phyloP scores from a whole-genome alignment of 2,797 vertebrate species.

The Potorous gilbertii region DNA sequence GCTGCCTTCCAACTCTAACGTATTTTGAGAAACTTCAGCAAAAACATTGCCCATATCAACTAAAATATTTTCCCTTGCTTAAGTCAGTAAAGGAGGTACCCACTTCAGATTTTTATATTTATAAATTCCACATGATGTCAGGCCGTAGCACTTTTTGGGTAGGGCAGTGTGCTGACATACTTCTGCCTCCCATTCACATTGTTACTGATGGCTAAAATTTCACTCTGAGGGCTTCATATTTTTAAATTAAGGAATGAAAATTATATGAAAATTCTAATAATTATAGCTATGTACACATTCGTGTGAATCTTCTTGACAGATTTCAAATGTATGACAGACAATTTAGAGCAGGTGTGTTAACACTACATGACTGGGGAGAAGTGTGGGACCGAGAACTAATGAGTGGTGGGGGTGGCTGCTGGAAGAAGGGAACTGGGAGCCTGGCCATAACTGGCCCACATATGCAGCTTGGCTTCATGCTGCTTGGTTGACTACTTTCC shows the following conservation, averaged over 20 bases:
- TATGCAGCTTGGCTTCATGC: neutral
- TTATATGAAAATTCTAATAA: neutral
- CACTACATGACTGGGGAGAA: neutral
- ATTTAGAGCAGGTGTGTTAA: neutral
- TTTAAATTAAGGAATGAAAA: neutral
- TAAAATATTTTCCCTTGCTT: conserved; percentile 4
- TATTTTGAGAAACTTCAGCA: conserved; percentile 45
- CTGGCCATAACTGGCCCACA: neutral
- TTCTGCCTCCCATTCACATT: neutral
- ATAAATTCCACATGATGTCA: neutral
- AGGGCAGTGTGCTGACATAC: neutral
- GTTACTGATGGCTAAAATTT: neutral
- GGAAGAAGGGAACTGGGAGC: neutral
- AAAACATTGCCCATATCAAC: conserved; percentile 36
- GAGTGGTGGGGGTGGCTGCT: neutral
- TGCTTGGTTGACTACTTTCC: neutral
- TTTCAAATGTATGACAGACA: neutral
- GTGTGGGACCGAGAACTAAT: neutral
- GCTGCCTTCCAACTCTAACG: neutral
- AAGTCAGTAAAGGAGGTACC: neutral
- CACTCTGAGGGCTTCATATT: neutral
- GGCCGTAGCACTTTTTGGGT: neutral
- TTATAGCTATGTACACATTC: neutral
- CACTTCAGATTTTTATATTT: neutral
- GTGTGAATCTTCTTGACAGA: neutral